Conservation (phyloP, 2,113 vertebrate species). For the Tupaia tana region DNA sequence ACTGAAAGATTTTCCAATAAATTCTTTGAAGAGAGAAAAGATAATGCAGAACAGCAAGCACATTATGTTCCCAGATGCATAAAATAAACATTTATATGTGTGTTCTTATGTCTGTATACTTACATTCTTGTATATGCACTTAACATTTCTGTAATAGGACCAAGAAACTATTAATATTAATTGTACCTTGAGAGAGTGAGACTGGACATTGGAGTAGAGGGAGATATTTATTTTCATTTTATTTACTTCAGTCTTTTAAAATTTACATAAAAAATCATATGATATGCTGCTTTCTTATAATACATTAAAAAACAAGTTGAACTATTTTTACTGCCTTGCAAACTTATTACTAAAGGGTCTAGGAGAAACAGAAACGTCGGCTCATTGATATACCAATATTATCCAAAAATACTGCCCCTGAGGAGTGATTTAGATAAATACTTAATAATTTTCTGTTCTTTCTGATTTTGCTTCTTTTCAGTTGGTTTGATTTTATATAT, state of each 20-base stretch:
- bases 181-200: not conserved
- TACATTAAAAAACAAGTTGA: constrained; percentile 5
- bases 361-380: not conserved
- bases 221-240: constrained; percentile 8
- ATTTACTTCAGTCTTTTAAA: constrained; percentile 3
- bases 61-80: not conserved
- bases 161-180: not conserved
- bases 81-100: not conserved
- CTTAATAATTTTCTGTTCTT: constrained; percentile 30
- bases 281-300: not conserved
- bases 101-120: not conserved
- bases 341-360: not conserved
- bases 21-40: constrained; percentile 28
- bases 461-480: constrained; percentile 18
- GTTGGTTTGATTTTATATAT: constrained; percentile 23
- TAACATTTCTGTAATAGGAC: not conserved
- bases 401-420: not conserved
- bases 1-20: not conserved
- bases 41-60: not conserved
- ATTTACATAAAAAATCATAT: not conserved
- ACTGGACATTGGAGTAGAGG: not conserved
- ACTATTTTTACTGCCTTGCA: not conserved
- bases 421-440: not conserved
- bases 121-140: not conserved
- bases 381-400: not conserved